Evolutionary conservation across 2,113 vertebrate species (phyloP), one percentile per base, ranked within the genome.

Genomic region (Cathartes aura): DNA sequence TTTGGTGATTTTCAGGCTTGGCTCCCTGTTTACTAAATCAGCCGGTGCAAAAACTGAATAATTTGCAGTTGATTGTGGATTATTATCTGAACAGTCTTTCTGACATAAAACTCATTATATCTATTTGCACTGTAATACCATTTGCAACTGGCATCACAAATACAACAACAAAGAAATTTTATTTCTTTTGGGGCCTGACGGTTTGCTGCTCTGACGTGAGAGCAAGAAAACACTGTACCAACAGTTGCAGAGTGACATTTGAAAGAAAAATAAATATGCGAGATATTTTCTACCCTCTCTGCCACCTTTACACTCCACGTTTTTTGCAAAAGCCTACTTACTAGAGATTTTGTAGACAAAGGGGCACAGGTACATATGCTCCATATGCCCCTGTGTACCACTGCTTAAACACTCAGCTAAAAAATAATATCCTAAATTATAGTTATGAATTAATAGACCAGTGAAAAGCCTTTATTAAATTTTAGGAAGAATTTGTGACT

Each of bases 291-390:
- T 80, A 10, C 9, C 14, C n/a, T 42, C 23, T 48, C n/a, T 42
- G 9, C 0, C 9, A 47, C 9, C 2, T 84, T 93, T 40, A 70
- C 42, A 13, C 2, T 66, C 34, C 17, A 30, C 6, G 5, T 43
- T 30, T 82, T 92, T 85, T 60, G 12, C 36, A 29, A 60, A 78
- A 55, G 1, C 9, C 24, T 59, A 14, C 9, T 22, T 47, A 32
- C 11, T 47, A 55, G 10, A 50, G 1, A 32, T 67, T n/a, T 90
- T 73, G 6, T 42, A 43, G 21, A n/a, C 5, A 63, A 90, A 78
- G 15, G 1, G 11, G 2, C 23, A 62, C 0, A 2, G 8, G 13
- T 27, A 17, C 6, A 9, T 14, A 12, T 59, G 21, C 2, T 76
- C 30, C 19, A 55, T 60, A 60, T 32, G 59, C 1, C 5, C 5